phyloP scores from a whole-genome alignment of 2,797 vertebrate genomes.

The Lepilemur ruficaudatus region DNA sequence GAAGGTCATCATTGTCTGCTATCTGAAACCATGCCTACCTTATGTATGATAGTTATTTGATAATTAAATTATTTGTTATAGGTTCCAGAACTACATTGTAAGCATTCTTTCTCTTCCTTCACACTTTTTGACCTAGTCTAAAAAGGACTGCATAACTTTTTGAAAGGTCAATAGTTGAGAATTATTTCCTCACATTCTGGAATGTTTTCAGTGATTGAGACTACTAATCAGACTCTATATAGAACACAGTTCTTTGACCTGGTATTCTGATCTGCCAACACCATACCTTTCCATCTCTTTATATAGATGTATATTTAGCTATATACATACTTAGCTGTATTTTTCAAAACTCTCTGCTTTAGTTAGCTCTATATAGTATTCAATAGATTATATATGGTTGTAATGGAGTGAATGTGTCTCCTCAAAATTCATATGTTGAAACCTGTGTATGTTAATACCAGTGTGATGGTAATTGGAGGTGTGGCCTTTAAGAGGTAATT shows the following conservation, averaged over 20 bases:
- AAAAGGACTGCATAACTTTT: background rate
- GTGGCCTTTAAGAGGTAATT: background rate
- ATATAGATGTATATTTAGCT: no score
- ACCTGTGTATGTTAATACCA: background rate
- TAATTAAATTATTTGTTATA: background rate
- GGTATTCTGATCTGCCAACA: background rate
- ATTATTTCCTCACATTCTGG: background rate
- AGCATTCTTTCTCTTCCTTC: background rate
- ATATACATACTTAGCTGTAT: background rate
- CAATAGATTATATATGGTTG: background rate
- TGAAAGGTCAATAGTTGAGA: background rate
- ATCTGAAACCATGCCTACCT: background rate
- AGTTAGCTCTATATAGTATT: background rate
- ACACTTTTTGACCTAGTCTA: background rate
- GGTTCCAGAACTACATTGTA: background rate
- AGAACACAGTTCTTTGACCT: background rate
- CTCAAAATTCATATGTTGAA: background rate
- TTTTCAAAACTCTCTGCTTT: slow-evolving; percentile 6
- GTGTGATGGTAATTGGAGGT: background rate
- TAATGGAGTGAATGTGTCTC: background rate
- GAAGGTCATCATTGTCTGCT: background rate
- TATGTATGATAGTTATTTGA: background rate
- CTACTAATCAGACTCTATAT: background rate
- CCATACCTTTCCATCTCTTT: background rate
- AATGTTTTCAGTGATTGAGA: background rate